Evolutionary conservation across 2,797 vertebrate species (phyloP).

Genomic region (Enteromius argenteus): DNA sequence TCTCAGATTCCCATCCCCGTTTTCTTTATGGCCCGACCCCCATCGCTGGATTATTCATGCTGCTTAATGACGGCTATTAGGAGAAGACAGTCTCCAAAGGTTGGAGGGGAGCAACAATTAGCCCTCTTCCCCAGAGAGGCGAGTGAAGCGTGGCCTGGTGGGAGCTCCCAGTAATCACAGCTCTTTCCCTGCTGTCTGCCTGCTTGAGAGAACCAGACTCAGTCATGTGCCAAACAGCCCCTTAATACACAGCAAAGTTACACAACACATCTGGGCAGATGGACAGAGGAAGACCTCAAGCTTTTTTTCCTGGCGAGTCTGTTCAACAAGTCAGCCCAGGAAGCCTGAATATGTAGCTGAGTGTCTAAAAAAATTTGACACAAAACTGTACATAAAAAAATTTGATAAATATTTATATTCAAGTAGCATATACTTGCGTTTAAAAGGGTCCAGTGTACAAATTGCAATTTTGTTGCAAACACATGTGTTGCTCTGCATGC

Average conservation of each 20-base stretch:
- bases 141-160: constrained; percentile 55
- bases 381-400: not conserved
- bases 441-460: not conserved
- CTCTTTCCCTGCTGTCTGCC: constrained; percentile 15
- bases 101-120: constrained; percentile 62
- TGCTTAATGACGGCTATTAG: constrained; percentile 57
- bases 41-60: constrained; percentile 32
- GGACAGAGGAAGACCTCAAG: constrained; percentile 18
- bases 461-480: constrained; percentile 8
- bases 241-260: constrained; percentile 11
- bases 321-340: not conserved
- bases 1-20: constrained; percentile 43
- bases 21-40: constrained; percentile 39
- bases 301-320: no score
- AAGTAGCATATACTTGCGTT: not conserved
- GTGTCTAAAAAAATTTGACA: not conserved
- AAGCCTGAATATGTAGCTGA: not conserved
- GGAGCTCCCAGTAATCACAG: constrained; percentile 58
- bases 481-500: not conserved
- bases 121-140: constrained; percentile 52
- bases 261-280: constrained; percentile 28
- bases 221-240: constrained; percentile 9
- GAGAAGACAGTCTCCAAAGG: constrained; percentile 54
- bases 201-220: constrained; percentile 33
- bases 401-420: not conserved